A percentile compares a stretch with the other conserved stretches of the same genome.
Evolutionary conservation across 2,113 vertebrate genomes (phyloP).

Genomic region (Psittacula cyanocephala): DNA sequence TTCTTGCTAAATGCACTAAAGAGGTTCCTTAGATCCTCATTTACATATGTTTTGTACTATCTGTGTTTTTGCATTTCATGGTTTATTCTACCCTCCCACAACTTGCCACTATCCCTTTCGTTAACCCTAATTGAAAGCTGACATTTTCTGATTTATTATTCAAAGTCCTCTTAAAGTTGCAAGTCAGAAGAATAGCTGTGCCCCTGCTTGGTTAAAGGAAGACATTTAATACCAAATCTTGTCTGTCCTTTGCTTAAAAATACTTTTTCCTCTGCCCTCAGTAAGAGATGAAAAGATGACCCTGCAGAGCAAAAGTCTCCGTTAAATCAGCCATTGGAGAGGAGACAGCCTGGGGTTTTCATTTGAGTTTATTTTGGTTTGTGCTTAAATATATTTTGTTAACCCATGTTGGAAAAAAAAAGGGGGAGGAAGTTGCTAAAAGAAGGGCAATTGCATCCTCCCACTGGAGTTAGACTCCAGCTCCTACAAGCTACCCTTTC

Average conservation of each 20-base stretch:
- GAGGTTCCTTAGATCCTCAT: neutral
- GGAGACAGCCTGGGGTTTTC: neutral
- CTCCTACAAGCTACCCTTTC: neutral
- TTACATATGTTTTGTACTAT: conserved; percentile 24
- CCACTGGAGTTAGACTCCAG: neutral
- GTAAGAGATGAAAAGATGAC: conserved; percentile 43
- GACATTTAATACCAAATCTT: neutral
- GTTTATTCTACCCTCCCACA: neutral
- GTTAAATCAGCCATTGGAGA: neutral
- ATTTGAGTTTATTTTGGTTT: conserved; percentile 40
- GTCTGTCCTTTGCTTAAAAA: neutral
- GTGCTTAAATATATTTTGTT: conserved; percentile 47
- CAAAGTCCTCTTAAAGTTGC: neutral
- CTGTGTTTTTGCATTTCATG: neutral
- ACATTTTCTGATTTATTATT: conserved; percentile 4
- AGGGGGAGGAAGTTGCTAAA: neutral
- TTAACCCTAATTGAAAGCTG: neutral
- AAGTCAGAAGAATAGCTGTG: neutral
- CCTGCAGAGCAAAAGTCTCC: neutral
- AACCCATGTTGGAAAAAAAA: neutral
- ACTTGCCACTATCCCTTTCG: neutral
- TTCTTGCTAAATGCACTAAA: neutral
- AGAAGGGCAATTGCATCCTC: neutral
- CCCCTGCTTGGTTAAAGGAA: neutral
- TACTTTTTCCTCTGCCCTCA: neutral